Conservation (phyloP, 2,113 vertebrate species). For the Percopsis transmontana region DNA sequence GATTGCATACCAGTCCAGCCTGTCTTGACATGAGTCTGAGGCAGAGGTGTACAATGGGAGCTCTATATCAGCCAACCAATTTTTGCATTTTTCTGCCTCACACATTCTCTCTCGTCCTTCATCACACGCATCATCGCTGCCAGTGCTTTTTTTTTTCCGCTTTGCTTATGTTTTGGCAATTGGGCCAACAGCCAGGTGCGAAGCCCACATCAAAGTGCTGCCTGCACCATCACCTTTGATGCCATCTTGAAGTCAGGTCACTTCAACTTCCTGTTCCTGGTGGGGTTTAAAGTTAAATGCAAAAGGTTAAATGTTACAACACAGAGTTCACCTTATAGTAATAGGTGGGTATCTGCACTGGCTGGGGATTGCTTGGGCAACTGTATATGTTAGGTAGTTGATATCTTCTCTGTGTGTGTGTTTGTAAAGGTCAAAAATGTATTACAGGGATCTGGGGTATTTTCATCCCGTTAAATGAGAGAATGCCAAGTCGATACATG, state of each 20-base stretch:
- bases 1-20: constrained; percentile 51
- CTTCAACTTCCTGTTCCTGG: constrained; percentile 73
- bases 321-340: background rate
- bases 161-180: constrained; percentile 46
- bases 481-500: background rate
- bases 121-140: constrained; percentile 30
- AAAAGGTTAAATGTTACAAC: constrained; percentile 38
- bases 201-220: constrained; percentile 58
- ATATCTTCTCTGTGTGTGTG: no score
- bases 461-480: background rate
- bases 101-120: constrained; percentile 2
- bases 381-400: background rate
- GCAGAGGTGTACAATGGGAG: constrained; percentile 57
- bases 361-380: constrained; percentile 2
- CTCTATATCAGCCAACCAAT: constrained; percentile 45
- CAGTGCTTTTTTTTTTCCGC: constrained; percentile 29
- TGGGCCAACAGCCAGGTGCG: constrained; percentile 66
- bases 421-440: background rate
- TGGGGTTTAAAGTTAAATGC: constrained; percentile 61
- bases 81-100: constrained; percentile 22
- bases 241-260: constrained; percentile 79
- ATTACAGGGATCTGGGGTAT: no score
- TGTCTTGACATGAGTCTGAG: constrained; percentile 7
- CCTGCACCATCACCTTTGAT: constrained; percentile 77
- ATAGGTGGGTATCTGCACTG: background rate